Percentiles rank a stretch among this genome's conserved stretches.
phyloP scores from a whole-genome alignment of 2,797 vertebrate genomes.

The Craterocephalus amniculus region DNA sequence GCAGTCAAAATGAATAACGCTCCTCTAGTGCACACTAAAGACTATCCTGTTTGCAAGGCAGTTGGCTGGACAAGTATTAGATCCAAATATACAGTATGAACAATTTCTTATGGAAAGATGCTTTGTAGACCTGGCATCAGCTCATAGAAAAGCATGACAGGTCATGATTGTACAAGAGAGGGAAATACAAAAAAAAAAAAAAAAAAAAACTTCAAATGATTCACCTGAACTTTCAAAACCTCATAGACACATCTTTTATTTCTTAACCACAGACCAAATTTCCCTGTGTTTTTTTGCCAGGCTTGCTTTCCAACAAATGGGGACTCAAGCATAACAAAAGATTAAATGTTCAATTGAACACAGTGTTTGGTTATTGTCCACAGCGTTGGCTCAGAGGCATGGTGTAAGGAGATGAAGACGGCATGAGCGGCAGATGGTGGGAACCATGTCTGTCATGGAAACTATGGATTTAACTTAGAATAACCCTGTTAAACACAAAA shows the following conservation, averaged over 20 bases:
- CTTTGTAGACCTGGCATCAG: neutral
- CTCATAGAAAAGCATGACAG: neutral
- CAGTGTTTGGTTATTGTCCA: slow-evolving; percentile 16
- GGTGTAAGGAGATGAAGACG: slow-evolving; percentile 21
- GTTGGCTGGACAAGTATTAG: neutral
- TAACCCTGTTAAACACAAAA: slow-evolving; percentile 22
- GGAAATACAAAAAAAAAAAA: neutral
- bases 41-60: neutral
- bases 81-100: neutral
- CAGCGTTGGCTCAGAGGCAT: neutral
- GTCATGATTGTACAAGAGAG: neutral
- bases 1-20: neutral
- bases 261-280: neutral
- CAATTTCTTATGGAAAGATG: neutral
- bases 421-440: slow-evolving; percentile 51
- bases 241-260: neutral
- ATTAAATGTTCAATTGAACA: slow-evolving; percentile 6
- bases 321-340: neutral
- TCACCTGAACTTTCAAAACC: slow-evolving; percentile 50
- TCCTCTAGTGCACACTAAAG: neutral
- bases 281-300: slow-evolving; percentile 4
- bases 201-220: slow-evolving; percentile 15
- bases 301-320: slow-evolving; percentile 8
- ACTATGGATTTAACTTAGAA: slow-evolving; percentile 35
- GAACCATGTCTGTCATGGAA: slow-evolving; percentile 17